phyloP scores from a whole-genome alignment of 2,113 vertebrate species.

The Passer montanus region DNA sequence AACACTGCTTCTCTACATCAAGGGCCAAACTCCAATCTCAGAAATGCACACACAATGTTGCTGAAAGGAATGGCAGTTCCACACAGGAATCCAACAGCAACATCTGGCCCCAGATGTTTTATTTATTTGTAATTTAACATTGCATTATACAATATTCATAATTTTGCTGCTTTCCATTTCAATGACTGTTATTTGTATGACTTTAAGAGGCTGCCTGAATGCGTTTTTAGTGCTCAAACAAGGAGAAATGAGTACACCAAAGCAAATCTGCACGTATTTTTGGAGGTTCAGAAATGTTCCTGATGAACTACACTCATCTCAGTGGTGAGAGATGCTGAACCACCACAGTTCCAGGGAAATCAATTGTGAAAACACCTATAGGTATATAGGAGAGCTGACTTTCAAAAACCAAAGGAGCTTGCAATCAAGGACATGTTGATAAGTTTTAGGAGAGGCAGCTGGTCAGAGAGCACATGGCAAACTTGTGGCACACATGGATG shows the following conservation, averaged over 20 bases:
- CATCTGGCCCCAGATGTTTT: slow-evolving; percentile 66
- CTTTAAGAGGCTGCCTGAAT: slow-evolving; percentile 42
- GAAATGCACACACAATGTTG: background rate
- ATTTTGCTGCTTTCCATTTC: slow-evolving; percentile 63
- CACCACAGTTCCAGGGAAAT: background rate
- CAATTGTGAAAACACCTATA: background rate
- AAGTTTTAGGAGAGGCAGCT: background rate
- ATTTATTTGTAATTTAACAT: slow-evolving; percentile 57
- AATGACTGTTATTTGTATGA: slow-evolving; percentile 54
- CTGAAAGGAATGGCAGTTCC: slow-evolving; percentile 24
- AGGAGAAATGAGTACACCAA: background rate
- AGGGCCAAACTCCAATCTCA: background rate
- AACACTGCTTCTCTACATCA: background rate
- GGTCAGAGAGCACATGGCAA: background rate
- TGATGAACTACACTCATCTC: background rate
- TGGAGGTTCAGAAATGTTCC: slow-evolving; percentile 19
- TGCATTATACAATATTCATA: slow-evolving; percentile 60
- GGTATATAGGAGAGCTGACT: background rate
- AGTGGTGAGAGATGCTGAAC: background rate
- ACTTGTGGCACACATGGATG: fast-evolving
- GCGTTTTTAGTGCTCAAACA: background rate
- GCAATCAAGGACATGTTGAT: background rate
- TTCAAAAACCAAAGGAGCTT: background rate
- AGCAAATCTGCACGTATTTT: background rate
- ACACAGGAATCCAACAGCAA: slow-evolving; percentile 26